Evolutionary conservation across 37 sponge, comb jelly and placozoan species (phyloP).

Genomic region (Cliona cf. orientalis): DNA sequence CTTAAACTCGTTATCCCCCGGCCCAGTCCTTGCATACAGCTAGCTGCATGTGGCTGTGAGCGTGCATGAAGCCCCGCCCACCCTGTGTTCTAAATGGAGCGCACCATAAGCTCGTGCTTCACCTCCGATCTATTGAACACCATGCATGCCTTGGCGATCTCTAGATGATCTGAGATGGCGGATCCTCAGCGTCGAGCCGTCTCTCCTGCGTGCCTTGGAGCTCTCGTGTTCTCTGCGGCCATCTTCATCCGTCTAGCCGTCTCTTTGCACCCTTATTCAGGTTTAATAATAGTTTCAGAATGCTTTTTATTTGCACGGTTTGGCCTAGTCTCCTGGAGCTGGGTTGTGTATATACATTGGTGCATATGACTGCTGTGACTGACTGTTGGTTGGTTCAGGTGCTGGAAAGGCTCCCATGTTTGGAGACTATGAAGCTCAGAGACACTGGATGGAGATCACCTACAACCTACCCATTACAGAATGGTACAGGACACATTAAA

Average conservation of each 20-base stretch:
- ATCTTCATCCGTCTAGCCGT: slow-evolving; percentile 63
- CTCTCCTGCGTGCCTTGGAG: not conserved
- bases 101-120: too few relatives aligned
- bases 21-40: too few relatives aligned
- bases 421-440: slow-evolving; percentile 97
- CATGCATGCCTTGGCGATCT: too few relatives aligned
- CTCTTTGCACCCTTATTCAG: slow-evolving; percentile 75
- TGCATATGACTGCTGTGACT: not conserved
- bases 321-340: not conserved
- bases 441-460: slow-evolving; percentile 99
- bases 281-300: too few relatives aligned
- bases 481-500: slow-evolving; percentile 60
- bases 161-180: too few relatives aligned
- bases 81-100: too few relatives aligned
- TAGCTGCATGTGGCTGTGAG: too few relatives aligned
- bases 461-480: slow-evolving; percentile 74
- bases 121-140: too few relatives aligned
- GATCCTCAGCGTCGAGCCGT: too few relatives aligned
- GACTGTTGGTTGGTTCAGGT: slow-evolving; percentile 41
- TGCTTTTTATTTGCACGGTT: not conserved
- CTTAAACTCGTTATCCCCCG: too few relatives aligned
- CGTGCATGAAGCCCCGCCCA: too few relatives aligned
- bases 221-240: slow-evolving; percentile 25
- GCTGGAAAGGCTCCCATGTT: slow-evolving; percentile 77
- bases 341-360: not conserved